phyloP scores from a whole-genome alignment of 2,888 invertebrate genomes.

The Teleogryllus oceanicus region DNA sequence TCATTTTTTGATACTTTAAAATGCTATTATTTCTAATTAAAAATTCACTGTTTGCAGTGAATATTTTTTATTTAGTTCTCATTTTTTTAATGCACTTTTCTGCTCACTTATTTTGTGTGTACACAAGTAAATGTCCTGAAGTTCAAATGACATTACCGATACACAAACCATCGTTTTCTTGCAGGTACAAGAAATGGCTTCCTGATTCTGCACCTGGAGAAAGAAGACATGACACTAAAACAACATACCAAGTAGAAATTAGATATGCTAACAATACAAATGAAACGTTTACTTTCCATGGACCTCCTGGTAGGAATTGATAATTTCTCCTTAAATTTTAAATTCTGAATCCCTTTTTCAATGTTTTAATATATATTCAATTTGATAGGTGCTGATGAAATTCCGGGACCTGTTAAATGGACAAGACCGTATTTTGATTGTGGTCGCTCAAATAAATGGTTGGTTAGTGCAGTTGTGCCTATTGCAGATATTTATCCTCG shows the following conservation, averaged over 20 bases:
- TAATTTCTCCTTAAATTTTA: too few species aligned
- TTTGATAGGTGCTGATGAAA: conserved; percentile 71
- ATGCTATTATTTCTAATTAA: too few species aligned
- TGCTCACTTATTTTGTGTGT: too few species aligned
- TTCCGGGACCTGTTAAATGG: conserved; percentile 89
- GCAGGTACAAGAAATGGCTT: conserved; percentile 77
- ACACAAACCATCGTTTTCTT: conserved; percentile 31
- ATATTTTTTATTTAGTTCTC: too few species aligned
- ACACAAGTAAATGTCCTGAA: neutral
- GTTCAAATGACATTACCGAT: neutral
- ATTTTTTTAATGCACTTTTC: too few species aligned
- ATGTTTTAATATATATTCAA: neutral
- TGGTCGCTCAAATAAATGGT: conserved; percentile 91
- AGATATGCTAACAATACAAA: conserved; percentile 91
- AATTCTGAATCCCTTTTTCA: neutral
- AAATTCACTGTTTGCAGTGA: too few species aligned
- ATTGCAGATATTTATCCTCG: conserved; percentile 93
- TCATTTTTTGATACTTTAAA: too few species aligned
- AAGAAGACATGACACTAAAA: conserved; percentile 83
- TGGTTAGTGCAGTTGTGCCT: conserved; percentile 89
- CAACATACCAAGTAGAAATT: conserved; percentile 90
- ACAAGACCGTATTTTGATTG: conserved; percentile 96
- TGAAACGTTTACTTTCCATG: conserved; percentile 94
- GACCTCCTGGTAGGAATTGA: conserved; percentile 64
- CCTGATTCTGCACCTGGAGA: conserved; percentile 75